Conservation (phyloP, 2,113 vertebrate species). For the Cochlearius cochlearius region DNA sequence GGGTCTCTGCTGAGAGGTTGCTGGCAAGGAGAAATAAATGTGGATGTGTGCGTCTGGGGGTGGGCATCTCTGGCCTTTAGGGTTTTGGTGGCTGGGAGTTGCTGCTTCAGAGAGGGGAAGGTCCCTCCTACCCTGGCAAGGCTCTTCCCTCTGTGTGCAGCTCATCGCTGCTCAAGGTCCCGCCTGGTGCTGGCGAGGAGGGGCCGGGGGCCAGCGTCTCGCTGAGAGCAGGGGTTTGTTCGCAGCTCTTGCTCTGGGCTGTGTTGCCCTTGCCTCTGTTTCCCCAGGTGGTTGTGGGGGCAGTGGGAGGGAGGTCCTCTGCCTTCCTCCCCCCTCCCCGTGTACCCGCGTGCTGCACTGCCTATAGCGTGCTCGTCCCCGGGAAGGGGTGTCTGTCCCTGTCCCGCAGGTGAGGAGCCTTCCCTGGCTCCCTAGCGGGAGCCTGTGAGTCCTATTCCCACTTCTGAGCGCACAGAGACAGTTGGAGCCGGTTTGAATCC, state of each 20-base stretch:
- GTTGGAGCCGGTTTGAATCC: neutral
- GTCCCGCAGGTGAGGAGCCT: neutral
- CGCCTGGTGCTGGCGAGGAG: neutral
- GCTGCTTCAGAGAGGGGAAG: neutral
- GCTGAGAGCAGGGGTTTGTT: neutral
- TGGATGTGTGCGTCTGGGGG: neutral
- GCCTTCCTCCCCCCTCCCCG: neutral
- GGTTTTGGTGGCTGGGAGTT: neutral
- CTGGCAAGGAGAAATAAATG: neutral
- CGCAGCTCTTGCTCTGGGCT: neutral
- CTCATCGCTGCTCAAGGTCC: neutral
- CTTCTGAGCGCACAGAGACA: neutral
- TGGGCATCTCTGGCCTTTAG: neutral
- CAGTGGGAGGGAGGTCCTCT: neutral
- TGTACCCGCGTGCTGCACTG: neutral
- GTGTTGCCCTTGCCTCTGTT: neutral
- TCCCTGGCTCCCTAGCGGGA: neutral
- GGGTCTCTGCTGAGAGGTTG: neutral
- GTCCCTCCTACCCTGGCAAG: neutral
- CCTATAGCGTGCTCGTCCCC: neutral
- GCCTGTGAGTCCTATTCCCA: neutral
- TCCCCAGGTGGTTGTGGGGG: neutral
- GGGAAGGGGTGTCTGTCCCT: neutral
- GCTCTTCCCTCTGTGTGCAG: fast-evolving
- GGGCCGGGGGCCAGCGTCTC: neutral